Base-by-base conservation (phyloP, 2,888 invertebrate species). In the Xestia c-nigrum region DNA sequence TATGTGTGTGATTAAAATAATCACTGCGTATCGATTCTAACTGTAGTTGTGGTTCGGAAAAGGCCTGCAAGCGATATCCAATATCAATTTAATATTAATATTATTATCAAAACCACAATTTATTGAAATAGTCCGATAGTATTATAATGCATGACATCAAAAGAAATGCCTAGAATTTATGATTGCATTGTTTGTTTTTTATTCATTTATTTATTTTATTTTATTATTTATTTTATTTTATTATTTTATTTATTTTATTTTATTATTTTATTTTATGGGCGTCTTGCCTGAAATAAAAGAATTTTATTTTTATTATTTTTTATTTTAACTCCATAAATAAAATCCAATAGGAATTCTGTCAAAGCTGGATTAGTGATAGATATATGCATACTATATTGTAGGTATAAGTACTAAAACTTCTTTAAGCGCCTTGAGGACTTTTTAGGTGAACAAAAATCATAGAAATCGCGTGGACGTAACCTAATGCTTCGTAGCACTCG, bases 1-100 rank as follows among this genome's bases (percentile, higher is more conserved):
- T 64, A 47, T 40, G 12, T 31, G 14, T 52, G 65, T 46, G 47
- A 74, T 85, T 81, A 84, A 81, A 81, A 74, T 84, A 84, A 81
- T 81, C 40, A 52, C 59, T 74, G 55, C 1, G 65, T 21, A 64
- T 71, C 61, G 70, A 80, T 71, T 73, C 5, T 46, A 59, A 72
- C 40, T 73, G 50, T 31, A 52, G 19, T 50, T 43, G 50, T 57
- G 64, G 61, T 57, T 67, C n/a, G 3, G 31, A 47, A 40, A 67
- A 59, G 31, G 31, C 68, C 64, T 65, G 67, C 24, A 65, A 72
- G 65, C 72, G 43, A 64, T 74, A 46, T 50, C 19, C 10, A 43
- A 57, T 47, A 63, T 47, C 50, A n/a, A 55, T 57, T 59, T 50
- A 5, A 74, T 47, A 59, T 52, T 10, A 0, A 73, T 38, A 59